Evolutionary conservation across 2,113 vertebrate species (phyloP).

Genomic region (Hystrix cristata): DNA sequence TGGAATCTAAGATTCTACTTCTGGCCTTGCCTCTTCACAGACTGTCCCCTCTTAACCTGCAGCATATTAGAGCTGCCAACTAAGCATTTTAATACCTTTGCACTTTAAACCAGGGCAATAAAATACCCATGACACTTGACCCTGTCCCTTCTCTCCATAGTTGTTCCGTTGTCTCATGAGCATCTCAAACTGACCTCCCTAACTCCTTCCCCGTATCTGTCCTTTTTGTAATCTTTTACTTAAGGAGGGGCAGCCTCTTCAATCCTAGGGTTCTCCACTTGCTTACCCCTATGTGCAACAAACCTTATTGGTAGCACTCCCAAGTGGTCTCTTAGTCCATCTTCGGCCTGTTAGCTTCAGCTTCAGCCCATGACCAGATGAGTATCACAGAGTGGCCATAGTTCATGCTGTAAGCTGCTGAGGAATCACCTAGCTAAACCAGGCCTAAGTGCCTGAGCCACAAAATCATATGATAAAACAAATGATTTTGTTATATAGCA

Average conservation of each 20-base stretch:
- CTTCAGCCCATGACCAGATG: background rate
- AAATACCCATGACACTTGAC: background rate
- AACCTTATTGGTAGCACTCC: background rate
- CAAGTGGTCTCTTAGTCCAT: background rate
- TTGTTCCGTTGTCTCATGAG: background rate
- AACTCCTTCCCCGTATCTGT: background rate
- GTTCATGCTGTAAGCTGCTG: background rate
- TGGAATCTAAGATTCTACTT: background rate
- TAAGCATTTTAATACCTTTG: background rate
- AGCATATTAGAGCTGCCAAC: background rate
- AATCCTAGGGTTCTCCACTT: background rate
- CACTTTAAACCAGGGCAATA: background rate
- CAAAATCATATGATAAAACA: background rate
- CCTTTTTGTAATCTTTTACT: background rate
- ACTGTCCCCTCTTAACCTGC: background rate
- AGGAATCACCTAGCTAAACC: background rate
- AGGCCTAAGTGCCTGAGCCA: background rate
- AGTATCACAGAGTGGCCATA: background rate
- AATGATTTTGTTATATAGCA: background rate
- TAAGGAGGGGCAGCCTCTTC: background rate
- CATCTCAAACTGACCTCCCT: background rate
- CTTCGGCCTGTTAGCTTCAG: background rate
- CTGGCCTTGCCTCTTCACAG: background rate
- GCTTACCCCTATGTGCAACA: background rate
- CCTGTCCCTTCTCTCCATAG: background rate